phyloP scores from a whole-genome alignment of 2,113 vertebrate species.

The Murina feae region DNA sequence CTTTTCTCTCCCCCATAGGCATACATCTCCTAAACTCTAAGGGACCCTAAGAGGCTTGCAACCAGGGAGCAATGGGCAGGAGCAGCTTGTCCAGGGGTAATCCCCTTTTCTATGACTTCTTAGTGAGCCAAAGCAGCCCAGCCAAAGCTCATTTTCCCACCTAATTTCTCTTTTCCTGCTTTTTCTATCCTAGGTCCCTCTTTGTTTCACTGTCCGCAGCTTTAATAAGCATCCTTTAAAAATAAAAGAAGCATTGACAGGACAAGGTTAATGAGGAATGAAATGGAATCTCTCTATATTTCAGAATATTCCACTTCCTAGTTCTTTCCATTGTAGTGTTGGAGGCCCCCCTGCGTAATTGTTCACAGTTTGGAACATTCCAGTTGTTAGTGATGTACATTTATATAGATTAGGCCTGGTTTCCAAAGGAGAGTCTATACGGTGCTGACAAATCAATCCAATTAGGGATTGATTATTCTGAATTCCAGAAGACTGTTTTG shows the following conservation, averaged over 20 bases:
- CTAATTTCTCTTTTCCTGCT: not conserved
- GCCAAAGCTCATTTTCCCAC: not conserved
- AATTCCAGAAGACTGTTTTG: not conserved
- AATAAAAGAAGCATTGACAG: slow-evolving; percentile 27
- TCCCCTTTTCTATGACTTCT: not conserved
- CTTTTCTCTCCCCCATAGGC: not conserved
- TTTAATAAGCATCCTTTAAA: not conserved
- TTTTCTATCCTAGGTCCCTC: not conserved
- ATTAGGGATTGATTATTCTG: not conserved
- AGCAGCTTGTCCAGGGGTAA: not conserved
- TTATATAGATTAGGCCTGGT: not conserved
- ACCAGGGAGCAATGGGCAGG: not conserved
- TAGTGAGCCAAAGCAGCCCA: not conserved
- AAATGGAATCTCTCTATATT: not conserved
- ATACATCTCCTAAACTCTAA: not conserved
- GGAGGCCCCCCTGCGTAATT: not conserved
- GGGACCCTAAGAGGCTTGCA: not conserved
- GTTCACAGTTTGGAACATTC: not conserved
- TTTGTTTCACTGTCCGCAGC: not conserved
- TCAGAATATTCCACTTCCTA: slow-evolving; percentile 14
- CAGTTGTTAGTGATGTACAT: not conserved
- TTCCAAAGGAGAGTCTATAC: slow-evolving; percentile 40
- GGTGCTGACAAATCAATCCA: not conserved
- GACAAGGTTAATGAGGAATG: not conserved
- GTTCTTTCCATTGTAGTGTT: not conserved